These are phyloP conservation scores for Leucopternis melanops DNA, from an alignment of 2,113 vertebrate species.

Conservation along the genomic window DNA sequence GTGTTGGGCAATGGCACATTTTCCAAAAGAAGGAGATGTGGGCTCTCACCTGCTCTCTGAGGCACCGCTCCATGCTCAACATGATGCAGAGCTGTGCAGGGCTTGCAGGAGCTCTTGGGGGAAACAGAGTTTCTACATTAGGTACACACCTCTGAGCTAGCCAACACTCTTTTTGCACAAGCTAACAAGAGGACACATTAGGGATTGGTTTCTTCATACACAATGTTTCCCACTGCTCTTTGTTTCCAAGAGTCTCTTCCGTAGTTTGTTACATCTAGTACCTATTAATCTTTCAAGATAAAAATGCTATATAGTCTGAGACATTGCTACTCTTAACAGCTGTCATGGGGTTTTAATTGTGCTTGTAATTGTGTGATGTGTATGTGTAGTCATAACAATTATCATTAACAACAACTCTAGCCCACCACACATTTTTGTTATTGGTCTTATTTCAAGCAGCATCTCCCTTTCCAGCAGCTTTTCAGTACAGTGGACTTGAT, in stretches of 20 bases:
- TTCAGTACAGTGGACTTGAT: background rate
- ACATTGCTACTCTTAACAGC: background rate
- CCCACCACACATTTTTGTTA: background rate
- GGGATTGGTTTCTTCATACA: background rate
- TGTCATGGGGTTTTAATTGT: background rate
- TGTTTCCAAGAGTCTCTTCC: background rate
- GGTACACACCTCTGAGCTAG: background rate
- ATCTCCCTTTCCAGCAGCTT: background rate
- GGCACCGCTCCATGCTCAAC: rapidly evolving
- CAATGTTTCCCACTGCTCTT: background rate
- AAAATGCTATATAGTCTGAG: background rate
- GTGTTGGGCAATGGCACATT: background rate
- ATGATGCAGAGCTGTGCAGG: rapidly evolving
- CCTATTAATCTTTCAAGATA: background rate
- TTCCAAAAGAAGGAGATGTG: background rate
- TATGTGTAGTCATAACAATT: background rate
- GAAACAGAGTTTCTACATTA: background rate
- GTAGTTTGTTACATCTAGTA: background rate
- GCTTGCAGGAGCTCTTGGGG: background rate
- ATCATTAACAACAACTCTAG: background rate
- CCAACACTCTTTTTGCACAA: background rate
- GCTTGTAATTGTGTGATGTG: background rate
- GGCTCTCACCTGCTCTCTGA: background rate
- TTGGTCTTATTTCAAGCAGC: background rate
- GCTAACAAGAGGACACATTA: background rate